These are phyloP conservation scores for Episyrphus balteatus DNA, from an alignment of 1,140 invertebrate genomes.

Conservation along the genomic window DNA sequence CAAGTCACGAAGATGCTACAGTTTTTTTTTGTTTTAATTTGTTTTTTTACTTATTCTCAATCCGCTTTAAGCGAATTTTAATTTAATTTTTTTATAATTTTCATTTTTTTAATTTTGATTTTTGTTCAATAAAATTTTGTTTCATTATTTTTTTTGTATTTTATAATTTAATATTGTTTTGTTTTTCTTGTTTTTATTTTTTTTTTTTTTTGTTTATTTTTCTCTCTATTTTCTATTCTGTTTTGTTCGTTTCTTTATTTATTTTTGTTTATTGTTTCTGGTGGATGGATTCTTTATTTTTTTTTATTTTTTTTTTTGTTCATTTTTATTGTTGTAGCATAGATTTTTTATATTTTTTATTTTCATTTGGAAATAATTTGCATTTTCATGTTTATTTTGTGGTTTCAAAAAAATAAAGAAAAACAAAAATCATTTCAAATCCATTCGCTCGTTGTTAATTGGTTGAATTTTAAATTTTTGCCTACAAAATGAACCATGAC, in stretches of 20 bases:
- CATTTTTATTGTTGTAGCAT: constrained; percentile 1
- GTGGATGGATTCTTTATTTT: not conserved
- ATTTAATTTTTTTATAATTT: not conserved
- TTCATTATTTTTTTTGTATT: not conserved
- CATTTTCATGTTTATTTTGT: not conserved
- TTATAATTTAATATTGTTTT: not conserved
- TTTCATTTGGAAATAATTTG: not conserved
- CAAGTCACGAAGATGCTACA: too few species aligned
- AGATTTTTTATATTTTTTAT: not conserved
- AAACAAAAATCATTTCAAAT: too few species aligned
- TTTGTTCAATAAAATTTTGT: not conserved
- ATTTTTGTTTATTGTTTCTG: not conserved
- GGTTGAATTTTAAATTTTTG: too few species aligned
- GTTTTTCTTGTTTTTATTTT: not conserved
- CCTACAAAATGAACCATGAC: too few species aligned
- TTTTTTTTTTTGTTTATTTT: not conserved
- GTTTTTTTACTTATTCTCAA: not conserved
- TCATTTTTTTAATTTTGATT: not conserved
- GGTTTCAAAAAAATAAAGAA: too few species aligned
- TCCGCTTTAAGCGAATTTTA: not conserved
- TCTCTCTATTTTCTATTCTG: not conserved
- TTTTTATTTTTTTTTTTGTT: not conserved
- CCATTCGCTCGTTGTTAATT: too few species aligned
- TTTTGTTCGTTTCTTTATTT: not conserved
- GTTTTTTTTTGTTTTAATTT: too few species aligned